Percentiles rank a stretch among this genome's conserved stretches.
Evolutionary conservation across 2,888 invertebrate genomes (phyloP).

Genomic region (Labia minor): DNA sequence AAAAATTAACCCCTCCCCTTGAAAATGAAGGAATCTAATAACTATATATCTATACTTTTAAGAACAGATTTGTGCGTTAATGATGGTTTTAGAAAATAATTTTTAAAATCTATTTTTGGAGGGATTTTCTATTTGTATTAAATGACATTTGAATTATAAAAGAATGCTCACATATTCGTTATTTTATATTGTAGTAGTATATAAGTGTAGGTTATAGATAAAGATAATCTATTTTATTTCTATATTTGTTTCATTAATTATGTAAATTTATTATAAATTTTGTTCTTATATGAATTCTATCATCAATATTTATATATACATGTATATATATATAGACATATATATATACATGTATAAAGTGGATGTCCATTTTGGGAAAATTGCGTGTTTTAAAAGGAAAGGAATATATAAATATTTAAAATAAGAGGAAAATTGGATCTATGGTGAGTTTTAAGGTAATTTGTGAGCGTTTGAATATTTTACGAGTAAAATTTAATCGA

Average conservation of each 20-base stretch:
- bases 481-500: slow-evolving; percentile 52
- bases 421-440: background rate
- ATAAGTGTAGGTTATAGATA: too few species aligned
- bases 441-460: background rate
- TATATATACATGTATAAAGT: background rate
- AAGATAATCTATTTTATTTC: background rate
- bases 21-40: too few species aligned
- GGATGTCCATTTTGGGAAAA: background rate
- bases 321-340: background rate
- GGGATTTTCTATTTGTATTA: background rate
- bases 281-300: background rate
- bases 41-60: too few species aligned
- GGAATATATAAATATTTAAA: background rate
- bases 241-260: background rate
- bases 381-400: background rate
- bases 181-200: background rate
- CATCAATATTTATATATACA: background rate
- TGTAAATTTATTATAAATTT: background rate
- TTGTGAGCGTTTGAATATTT: too few species aligned
- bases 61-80: background rate
- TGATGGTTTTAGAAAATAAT: background rate
- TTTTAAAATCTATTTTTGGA: background rate
- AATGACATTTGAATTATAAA: background rate
- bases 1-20: too few species aligned
- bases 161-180: slow-evolving; percentile 1